Percentiles rank a stretch among this genome's conserved stretches.
Evolutionary conservation across 2,888 invertebrate genomes (phyloP).

Genomic region (Zonitis immaculata): DNA sequence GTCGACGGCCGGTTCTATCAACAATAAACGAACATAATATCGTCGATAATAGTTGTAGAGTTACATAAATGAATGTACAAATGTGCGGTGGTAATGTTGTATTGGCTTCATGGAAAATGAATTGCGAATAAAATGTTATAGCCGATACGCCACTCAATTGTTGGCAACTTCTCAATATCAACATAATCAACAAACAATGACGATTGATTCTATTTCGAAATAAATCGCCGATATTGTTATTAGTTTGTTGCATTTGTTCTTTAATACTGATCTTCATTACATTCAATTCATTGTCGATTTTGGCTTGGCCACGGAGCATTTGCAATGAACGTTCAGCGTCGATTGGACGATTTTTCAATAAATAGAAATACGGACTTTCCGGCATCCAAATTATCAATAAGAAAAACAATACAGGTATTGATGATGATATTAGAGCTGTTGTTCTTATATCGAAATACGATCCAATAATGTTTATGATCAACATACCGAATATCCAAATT

Average conservation of each 20-base stretch:
- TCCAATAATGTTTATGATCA: slow-evolving; percentile 59
- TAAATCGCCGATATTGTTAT: neutral
- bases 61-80: slow-evolving; percentile 41
- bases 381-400: slow-evolving; percentile 16
- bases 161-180: slow-evolving; percentile 35
- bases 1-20: slow-evolving; percentile 54
- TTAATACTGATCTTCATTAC: no score
- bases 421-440: slow-evolving; percentile 15
- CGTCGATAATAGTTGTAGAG: slow-evolving; percentile 55
- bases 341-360: slow-evolving; percentile 5
- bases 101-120: slow-evolving; percentile 47
- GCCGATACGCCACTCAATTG: slow-evolving; percentile 59
- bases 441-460: slow-evolving; percentile 35
- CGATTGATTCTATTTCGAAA: neutral
- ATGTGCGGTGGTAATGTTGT: slow-evolving; percentile 45
- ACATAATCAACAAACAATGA: neutral
- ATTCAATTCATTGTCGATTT: neutral
- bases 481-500: slow-evolving; percentile 55
- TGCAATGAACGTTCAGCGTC: slow-evolving; percentile 7
- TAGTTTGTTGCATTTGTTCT: slow-evolving; percentile 1
- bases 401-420: slow-evolving; percentile 10
- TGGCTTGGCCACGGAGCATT: neutral
- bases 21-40: slow-evolving; percentile 56
- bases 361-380: slow-evolving; percentile 15
- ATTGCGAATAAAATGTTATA: slow-evolving; percentile 58